Evolutionary conservation across 2,888 invertebrate genomes (phyloP).

Genomic region (Charanyca ferruginea): DNA sequence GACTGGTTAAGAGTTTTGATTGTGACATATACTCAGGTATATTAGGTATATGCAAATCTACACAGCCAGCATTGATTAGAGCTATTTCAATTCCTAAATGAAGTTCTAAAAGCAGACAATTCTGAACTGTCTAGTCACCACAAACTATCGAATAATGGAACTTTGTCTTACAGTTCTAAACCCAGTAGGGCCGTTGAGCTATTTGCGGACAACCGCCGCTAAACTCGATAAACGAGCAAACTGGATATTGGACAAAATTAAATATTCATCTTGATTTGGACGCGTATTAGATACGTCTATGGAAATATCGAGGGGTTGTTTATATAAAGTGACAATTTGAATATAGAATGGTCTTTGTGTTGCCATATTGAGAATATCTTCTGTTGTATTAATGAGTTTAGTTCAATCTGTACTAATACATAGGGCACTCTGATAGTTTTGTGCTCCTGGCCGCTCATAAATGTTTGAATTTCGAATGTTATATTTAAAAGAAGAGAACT

Average conservation of each 20-base stretch:
- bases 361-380: neutral
- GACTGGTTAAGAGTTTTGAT: too few relatives aligned
- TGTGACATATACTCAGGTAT: too few relatives aligned
- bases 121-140: conserved; percentile 33
- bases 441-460: too few relatives aligned
- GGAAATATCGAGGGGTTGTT: neutral
- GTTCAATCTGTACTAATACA: too few relatives aligned
- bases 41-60: neutral
- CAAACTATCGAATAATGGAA: conserved; percentile 53
- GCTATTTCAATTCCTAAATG: neutral
- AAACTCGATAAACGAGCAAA: conserved; percentile 46
- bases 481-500: too few relatives aligned
- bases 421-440: too few relatives aligned
- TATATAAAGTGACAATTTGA: conserved; percentile 4
- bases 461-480: too few relatives aligned
- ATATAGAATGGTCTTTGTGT: conserved; percentile 8
- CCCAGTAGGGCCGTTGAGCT: conserved; percentile 39
- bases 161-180: conserved; percentile 50
- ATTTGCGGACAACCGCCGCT: conserved; percentile 42
- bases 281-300: neutral
- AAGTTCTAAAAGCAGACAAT: conserved; percentile 23
- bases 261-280: conserved; percentile 39
- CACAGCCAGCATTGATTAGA: neutral
- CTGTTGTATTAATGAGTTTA: too few relatives aligned
- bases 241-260: conserved; percentile 32